Evolutionary conservation across 2,797 vertebrate genomes (phyloP).

Genomic region (Halcyon smyrnensis): DNA sequence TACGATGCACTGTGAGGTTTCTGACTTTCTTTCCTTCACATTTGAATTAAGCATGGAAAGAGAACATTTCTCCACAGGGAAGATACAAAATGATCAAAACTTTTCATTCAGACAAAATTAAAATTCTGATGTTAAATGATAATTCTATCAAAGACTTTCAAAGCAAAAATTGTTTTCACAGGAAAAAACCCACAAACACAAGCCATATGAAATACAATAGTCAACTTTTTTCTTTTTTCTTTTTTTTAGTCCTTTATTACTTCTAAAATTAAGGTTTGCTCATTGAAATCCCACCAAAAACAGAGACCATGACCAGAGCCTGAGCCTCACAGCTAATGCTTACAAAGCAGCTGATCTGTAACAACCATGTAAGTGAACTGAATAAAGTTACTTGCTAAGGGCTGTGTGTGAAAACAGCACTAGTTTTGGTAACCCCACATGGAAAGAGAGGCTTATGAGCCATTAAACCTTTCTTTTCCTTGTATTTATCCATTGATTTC

Average conservation of each 20-base stretch:
- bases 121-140: neutral
- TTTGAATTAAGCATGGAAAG: neutral
- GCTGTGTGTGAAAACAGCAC: neutral
- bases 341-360: neutral
- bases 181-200: neutral
- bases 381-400: neutral
- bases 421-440: neutral
- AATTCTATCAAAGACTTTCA: neutral
- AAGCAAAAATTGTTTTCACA: neutral
- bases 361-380: neutral
- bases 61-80: neutral
- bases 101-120: neutral
- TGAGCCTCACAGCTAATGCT: neutral
- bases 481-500: neutral
- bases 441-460: neutral
- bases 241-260: neutral
- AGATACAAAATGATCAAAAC: neutral
- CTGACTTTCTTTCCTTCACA: neutral
- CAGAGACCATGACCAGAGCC: neutral
- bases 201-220: accelerated
- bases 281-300: neutral
- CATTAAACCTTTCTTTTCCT: neutral
- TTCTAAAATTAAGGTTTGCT: neutral
- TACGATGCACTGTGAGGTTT: neutral
- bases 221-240: neutral